Evolutionary conservation across 2,888 invertebrate species (phyloP), one percentile per base, ranked within the genome.

Genomic region (Ectemnius cavifrons): DNA sequence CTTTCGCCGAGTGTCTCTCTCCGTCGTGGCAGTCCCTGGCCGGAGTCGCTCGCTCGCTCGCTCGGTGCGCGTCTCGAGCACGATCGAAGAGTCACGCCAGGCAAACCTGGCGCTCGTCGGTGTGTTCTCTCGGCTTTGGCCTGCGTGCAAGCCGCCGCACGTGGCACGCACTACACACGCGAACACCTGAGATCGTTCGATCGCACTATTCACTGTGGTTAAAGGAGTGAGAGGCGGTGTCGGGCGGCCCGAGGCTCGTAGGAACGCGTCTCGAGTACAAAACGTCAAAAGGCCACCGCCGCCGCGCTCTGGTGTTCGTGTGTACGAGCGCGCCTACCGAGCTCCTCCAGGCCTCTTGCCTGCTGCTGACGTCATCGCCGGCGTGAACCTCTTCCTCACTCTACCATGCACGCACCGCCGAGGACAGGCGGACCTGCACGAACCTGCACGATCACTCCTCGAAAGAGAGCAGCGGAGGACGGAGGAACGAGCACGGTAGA

Each of bases 311-410:
- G 37, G 37, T 37, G 37, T 37, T 37, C 37, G 37, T 37, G 37
- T 37, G 37, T 37, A 37, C 37, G 37, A 37, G 37, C 37, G 37
- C 37, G 37, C 37, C 37, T 37, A 37, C 37, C 37, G 37, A 37
- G 16, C 52, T 52, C n/a, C 52, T 52, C 52, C 81, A 71, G 81
- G 73, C 77, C 81, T 82, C 78, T 78, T 77, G 71, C 67, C 46
- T 78, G 83, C 46, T 78, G 83, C 71, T 83, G 83, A 83, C 83
- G 83, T 83, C 83, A 83, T 63, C 82, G 82, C 70, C 83, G 84
- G 79, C 82, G 75, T 81, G 82, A 80, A 80, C 77, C 70, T 37
- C 37, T 83, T 73, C 80, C 74, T 77, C 73, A 72, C 78, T 67
- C 79, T 69, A 81, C 77, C 67, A 72, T 73, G 71, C 63, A 61